Evolutionary conservation across 2,113 vertebrate species (phyloP).

Genomic region (Beaufortia kweichowensis): DNA sequence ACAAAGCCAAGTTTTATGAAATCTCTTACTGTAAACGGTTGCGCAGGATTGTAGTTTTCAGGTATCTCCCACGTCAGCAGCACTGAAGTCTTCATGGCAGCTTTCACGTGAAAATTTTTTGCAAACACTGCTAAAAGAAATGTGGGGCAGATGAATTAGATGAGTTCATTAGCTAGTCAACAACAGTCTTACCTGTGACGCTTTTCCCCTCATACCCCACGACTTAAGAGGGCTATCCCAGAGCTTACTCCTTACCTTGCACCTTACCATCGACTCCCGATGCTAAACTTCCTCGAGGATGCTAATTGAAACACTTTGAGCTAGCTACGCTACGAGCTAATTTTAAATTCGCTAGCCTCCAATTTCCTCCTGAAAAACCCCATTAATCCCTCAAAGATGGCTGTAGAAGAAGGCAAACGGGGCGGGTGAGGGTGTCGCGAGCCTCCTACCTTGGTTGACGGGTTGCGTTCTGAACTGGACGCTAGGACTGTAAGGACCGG

Average conservation of each 20-base stretch:
- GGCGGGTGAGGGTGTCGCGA: constrained; percentile 67
- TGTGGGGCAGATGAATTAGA: constrained; percentile 87
- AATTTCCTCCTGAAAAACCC: constrained; percentile 39
- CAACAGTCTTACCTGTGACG: constrained; percentile 68
- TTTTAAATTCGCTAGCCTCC: constrained; percentile 11
- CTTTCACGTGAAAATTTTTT: constrained; percentile 99
- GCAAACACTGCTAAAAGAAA: constrained; percentile 99
- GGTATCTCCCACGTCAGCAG: constrained; percentile 98
- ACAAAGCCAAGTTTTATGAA: too few species aligned
- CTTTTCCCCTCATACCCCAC: constrained; percentile 15
- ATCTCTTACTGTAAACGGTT: constrained; percentile 94
- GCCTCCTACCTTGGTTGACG: constrained; percentile 98
- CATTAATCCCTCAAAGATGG: constrained; percentile 39
- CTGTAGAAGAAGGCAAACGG: constrained; percentile 51
- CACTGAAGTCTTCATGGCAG: constrained; percentile 98
- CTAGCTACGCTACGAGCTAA: not conserved
- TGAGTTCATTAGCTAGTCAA: constrained; percentile 73
- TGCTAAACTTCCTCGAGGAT: constrained; percentile 15
- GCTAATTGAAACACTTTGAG: not conserved
- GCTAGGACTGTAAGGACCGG: constrained; percentile 99
- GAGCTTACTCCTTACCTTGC: constrained; percentile 54
- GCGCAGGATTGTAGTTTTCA: constrained; percentile 97
- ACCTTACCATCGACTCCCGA: constrained; percentile 28
- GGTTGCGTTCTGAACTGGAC: constrained; percentile 99
- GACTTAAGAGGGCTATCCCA: constrained; percentile 33